Evolutionary conservation across 2,888 invertebrate species (phyloP), one percentile per base, ranked within the genome.

Genomic region (Agonopterix heracliana): DNA sequence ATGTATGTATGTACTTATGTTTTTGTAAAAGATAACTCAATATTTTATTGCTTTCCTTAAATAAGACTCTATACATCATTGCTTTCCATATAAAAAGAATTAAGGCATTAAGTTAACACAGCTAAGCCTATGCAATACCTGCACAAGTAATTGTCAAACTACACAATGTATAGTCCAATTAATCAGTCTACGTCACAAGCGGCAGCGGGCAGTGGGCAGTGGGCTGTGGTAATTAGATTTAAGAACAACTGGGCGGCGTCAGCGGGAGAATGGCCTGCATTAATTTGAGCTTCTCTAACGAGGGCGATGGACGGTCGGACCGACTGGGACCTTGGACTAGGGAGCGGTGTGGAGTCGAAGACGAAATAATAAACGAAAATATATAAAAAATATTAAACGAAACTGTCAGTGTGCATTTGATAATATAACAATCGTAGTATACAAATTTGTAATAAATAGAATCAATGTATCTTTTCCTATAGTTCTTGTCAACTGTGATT

Each of bases 271-370:
- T 86, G 81, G 86, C 80, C 80, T 74, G 83, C 87, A 87, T 87
- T 86, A 87, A 87, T 87, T 87, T 84, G 85, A 83, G 83, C 84
- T 84, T 73, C 84, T 84, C 81, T 87, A 87, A 87, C 86, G 85
- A 86, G 87, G 86, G 81, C 83, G 82, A 77, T 80, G 78, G 84
- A 74, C 82, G 70, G 71, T 67, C 72, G 63, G 68, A 67, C 74
- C 74, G 74, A 72, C 71, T 72, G 75, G 77, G 76, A 77, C 81
- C 81, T 81, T 78, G 65, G 49, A 54, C 51, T 48, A 58, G 47
- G 2, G 12, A 9, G 14, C 26, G 48, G 12, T 14, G 49, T 76
- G 59, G 78, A 81, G 76, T 54, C 52, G 65, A 12, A 1, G 26
- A 7, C n/a, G 11, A 10, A 38, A 38, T 11, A 10, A 38, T 35